phyloP scores from a whole-genome alignment of 2,888 invertebrate genomes.

The Fragum sueziense region DNA sequence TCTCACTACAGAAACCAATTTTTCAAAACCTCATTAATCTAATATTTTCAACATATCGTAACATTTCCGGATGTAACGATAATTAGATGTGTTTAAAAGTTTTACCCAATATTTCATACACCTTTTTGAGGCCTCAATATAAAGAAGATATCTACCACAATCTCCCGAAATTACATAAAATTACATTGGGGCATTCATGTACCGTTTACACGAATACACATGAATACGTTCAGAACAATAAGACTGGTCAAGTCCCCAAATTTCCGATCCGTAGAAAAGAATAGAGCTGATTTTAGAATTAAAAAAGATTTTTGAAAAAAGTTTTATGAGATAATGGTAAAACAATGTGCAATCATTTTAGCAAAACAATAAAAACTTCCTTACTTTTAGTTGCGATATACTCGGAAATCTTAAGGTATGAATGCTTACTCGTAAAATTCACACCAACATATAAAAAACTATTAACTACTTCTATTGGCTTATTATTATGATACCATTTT shows the following conservation, averaged over 20 bases:
- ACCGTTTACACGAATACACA: constrained; percentile 32
- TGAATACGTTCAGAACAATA: constrained; percentile 33
- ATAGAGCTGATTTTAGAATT: constrained; percentile 37
- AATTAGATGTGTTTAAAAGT: constrained; percentile 22
- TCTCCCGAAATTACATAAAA: constrained; percentile 21
- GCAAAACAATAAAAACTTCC: constrained; percentile 11
- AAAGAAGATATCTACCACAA: constrained; percentile 33
- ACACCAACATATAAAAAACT: constrained; percentile 39
- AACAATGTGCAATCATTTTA: constrained; percentile 6
- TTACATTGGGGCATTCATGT: not conserved
- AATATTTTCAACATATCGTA: constrained; percentile 27
- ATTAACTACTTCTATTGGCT: constrained; percentile 24
- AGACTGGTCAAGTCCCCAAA: constrained; percentile 34
- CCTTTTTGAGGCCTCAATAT: constrained; percentile 18
- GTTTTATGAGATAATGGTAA: constrained; percentile 13
- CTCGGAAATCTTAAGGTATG: constrained; percentile 31
- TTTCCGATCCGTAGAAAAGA: constrained; percentile 35
- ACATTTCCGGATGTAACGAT: not conserved
- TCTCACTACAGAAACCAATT: constrained; percentile 21
- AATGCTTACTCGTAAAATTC: constrained; percentile 29
- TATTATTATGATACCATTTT: constrained; percentile 31
- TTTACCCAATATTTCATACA: constrained; percentile 38
- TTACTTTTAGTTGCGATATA: constrained; percentile 19
- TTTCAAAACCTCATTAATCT: constrained; percentile 11
- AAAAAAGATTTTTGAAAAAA: constrained; percentile 43